Evolutionary conservation across 2,888 invertebrate species (phyloP).

Genomic region (Miltochrista miniata): DNA sequence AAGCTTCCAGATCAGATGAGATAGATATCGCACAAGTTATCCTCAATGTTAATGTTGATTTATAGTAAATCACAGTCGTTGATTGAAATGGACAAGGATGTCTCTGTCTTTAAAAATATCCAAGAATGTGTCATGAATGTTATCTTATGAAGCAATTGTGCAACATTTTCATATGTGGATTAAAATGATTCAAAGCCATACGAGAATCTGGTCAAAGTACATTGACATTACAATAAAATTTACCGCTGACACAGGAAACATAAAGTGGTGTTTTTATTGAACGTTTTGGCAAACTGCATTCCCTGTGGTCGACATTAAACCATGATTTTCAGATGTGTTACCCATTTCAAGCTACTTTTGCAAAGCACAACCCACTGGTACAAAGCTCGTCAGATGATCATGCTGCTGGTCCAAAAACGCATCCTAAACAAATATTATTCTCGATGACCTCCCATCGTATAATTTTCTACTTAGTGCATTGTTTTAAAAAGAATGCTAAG

Average conservation of each 20-base stretch:
- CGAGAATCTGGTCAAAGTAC: conserved; percentile 61
- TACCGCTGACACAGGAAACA: conserved; percentile 74
- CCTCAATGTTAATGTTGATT: background rate
- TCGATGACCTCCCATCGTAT: conserved; percentile 12
- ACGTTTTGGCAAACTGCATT: conserved; percentile 73
- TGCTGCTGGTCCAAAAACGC: conserved; percentile 8
- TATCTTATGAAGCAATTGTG: too few relatives aligned
- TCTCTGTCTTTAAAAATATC: background rate
- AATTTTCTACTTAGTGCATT: conserved; percentile 32
- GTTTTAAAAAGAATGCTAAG: conserved; percentile 45
- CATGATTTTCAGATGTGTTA: conserved; percentile 45
- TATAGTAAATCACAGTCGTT: background rate
- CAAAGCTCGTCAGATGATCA: conserved; percentile 4
- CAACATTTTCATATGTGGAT: conserved; percentile 33
- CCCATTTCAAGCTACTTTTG: conserved; percentile 11
- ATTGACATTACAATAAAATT: conserved; percentile 76
- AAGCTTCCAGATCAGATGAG: background rate
- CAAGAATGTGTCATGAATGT: too few relatives aligned
- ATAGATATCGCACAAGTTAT: background rate
- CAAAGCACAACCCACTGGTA: conserved; percentile 14
- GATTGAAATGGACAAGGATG: background rate
- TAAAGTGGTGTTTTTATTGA: conserved; percentile 76
- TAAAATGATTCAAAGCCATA: conserved; percentile 56
- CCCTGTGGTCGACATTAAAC: conserved; percentile 51
- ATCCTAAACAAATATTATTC: conserved; percentile 11